phyloP scores from a whole-genome alignment of 2,797 vertebrate genomes.

The Aythya fuligula region DNA sequence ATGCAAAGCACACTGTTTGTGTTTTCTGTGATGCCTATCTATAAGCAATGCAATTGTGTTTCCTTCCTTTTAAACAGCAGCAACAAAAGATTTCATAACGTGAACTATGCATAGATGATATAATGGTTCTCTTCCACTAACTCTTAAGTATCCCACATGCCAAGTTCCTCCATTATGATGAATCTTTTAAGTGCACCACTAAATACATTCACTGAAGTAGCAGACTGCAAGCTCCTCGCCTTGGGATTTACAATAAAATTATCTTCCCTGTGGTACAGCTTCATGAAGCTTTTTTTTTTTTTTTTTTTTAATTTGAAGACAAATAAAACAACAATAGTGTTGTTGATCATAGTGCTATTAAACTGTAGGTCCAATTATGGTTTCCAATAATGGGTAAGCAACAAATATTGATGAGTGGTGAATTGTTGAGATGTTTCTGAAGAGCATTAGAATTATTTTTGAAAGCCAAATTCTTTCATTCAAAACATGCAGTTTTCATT shows the following conservation, averaged over 20 bases:
- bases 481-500: conserved; percentile 57
- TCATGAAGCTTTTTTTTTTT: not conserved
- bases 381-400: conserved; percentile 36
- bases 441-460: conserved; percentile 27
- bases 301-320: not conserved
- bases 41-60: not conserved
- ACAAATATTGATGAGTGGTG: conserved; percentile 54
- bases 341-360: not conserved
- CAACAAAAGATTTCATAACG: not conserved
- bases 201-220: not conserved
- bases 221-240: not conserved
- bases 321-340: not conserved
- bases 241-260: not conserved
- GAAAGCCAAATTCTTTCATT: conserved; percentile 34
- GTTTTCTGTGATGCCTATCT: not conserved
- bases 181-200: not conserved
- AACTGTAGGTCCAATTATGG: conserved; percentile 31
- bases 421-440: conserved; percentile 34
- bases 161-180: not conserved
- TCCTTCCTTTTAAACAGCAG: conserved; percentile 13
- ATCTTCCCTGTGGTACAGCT: conserved; percentile 7
- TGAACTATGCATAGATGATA: not conserved
- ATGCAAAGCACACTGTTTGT: not conserved
- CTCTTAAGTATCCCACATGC: not conserved
- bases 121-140: not conserved